Conservation (phyloP, 2,888 invertebrate species). For the Phania funesta region DNA sequence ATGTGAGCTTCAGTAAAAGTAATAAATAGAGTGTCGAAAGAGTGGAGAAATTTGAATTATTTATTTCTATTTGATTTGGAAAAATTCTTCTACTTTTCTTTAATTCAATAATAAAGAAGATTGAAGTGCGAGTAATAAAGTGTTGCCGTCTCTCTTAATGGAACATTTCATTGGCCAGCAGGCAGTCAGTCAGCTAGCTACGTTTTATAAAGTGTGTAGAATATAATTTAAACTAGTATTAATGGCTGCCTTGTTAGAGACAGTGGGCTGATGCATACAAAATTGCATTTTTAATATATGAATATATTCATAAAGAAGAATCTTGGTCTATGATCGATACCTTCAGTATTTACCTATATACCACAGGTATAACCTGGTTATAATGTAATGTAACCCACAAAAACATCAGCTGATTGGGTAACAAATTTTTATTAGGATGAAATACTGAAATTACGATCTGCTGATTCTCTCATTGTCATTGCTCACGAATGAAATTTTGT, state of each 20-base stretch:
- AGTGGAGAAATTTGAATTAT: conserved; percentile 30
- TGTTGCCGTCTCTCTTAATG: background rate
- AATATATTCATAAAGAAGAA: too few species aligned
- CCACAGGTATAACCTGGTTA: too few species aligned
- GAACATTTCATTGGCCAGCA: too few species aligned
- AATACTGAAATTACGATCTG: too few species aligned
- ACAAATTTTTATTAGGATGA: too few species aligned
- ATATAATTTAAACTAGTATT: background rate
- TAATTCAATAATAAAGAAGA: background rate
- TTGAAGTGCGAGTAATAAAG: background rate
- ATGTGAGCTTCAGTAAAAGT: background rate
- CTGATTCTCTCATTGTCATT: too few species aligned
- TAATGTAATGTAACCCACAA: too few species aligned
- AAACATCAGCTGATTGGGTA: too few species aligned
- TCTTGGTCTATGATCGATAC: too few species aligned
- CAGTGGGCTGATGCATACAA: background rate
- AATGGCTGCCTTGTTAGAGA: background rate
- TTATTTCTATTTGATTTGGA: background rate
- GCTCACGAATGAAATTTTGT: too few species aligned
- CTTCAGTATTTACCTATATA: too few species aligned
- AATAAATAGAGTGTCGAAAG: conserved; percentile 9
- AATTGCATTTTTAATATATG: too few species aligned
- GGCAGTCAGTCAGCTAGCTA: background rate
- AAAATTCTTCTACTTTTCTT: conserved; percentile 4
- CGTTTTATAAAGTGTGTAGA: background rate